phyloP scores from a whole-genome alignment of 2,797 vertebrate genomes.

The Pantherophis alleghaniensis region DNA sequence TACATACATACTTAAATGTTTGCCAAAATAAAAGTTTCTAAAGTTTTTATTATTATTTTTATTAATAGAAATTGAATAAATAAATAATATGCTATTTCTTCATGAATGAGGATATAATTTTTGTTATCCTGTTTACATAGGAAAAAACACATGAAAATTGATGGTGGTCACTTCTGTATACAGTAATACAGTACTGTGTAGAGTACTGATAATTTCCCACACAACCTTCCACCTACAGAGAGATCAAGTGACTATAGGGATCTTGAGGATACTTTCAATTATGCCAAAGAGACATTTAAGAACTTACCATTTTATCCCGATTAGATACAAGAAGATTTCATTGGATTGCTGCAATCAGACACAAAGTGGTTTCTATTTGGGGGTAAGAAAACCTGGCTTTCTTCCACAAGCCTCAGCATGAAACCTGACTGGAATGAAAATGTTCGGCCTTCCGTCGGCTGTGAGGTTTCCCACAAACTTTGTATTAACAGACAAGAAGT shows the following conservation, averaged over 20 bases:
- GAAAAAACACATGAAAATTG: not conserved
- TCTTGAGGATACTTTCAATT: not conserved
- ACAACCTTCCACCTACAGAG: not conserved
- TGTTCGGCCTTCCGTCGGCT: not conserved
- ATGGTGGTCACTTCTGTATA: not conserved
- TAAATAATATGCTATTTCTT: not conserved
- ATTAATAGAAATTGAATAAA: not conserved
- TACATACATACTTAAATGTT: not conserved
- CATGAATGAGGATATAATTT: not conserved
- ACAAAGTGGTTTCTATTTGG: not conserved
- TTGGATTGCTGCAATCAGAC: not conserved
- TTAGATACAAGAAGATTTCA: not conserved
- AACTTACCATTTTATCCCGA: not conserved
- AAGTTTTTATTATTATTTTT: not conserved
- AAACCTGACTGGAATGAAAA: constrained; percentile 1
- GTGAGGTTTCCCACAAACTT: not conserved
- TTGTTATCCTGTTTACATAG: not conserved
- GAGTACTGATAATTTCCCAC: not conserved
- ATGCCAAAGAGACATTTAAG: not conserved
- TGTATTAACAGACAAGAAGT: not conserved
- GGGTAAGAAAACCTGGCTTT: not conserved
- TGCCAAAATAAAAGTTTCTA: not conserved
- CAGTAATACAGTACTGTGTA: not conserved
- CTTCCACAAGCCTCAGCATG: not conserved
- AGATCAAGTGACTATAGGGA: not conserved